Base-by-base conservation (phyloP, 2,113 vertebrate genomes). In the Plectropomus leopardus region DNA sequence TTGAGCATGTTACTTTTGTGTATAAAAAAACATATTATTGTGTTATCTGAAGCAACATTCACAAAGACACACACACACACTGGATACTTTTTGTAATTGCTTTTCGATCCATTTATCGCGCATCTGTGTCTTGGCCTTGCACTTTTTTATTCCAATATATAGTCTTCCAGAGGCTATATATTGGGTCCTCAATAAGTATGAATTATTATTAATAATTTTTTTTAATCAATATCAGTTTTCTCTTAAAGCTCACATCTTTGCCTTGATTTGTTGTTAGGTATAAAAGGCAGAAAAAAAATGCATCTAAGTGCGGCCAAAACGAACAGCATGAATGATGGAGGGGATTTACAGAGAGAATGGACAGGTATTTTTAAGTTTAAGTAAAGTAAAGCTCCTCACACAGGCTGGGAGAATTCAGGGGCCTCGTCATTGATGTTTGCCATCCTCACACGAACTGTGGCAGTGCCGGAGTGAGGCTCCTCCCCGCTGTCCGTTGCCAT, bases 401-500 rank as follows among this genome's bases (percentile, higher is more conserved):
- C 89, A 51, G 88, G 57, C 88, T 96, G 96, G 48, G 96, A 97
- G 91, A 97, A 97, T 51, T 95, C 93, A 0, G 97, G 97, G 7
- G 94, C 90, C 84, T 98, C 96, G 14, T 98, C 97, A 16, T 97
- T 98, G 87, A 97, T 94, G 24, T 98, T 98, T 4, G 95, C 95
- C 91, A 97, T 92, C 28, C 95, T 95, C 71, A 98, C 94, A 9
- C 96, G 96, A 19, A 97, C 95, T 0, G 96, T 97, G 44, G 96
- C 94, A 0, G 96, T 98, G 8, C 97, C 97, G 0, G 96, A 97
- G 72, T 94, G 96, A 0, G 95, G 95, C 48, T 95, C 94, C 4
- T 96, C 86, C 9, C 96, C 97, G 30, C 94, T 90, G 89, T 98
- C 97, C 78, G 96, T 95, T 1, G 96, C 97, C 96, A 97, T 95